These are phyloP conservation scores for Eidolon helvum DNA, from an alignment of 2,113 vertebrate genomes.

Conservation along the genomic window DNA sequence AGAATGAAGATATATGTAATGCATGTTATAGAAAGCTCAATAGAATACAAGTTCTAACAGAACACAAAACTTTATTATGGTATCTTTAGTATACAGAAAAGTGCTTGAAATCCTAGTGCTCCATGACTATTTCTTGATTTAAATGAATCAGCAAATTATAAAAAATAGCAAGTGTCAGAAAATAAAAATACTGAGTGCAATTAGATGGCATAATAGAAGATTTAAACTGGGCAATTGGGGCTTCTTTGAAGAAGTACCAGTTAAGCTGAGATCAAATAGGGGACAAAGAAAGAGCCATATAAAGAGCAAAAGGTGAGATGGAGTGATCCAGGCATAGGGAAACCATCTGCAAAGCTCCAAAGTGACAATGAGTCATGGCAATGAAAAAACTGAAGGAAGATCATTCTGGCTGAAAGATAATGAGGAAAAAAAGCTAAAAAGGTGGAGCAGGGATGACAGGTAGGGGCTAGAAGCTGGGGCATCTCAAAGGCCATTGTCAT, in stretches of 20 bases:
- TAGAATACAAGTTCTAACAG: neutral
- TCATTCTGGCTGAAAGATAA: neutral
- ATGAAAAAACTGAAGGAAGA: neutral
- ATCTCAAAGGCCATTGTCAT: neutral
- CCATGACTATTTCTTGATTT: neutral
- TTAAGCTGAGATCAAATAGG: neutral
- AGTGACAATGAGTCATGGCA: neutral
- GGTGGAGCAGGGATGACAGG: too few relatives aligned
- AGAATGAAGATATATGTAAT: neutral
- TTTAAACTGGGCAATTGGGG: neutral
- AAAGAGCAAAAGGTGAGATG: neutral
- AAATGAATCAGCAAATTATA: slow-evolving; percentile 27
- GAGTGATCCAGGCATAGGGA: neutral
- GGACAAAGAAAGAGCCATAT: neutral
- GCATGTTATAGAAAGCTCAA: neutral
- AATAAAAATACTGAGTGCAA: neutral
- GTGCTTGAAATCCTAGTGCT: neutral
- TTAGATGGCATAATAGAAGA: neutral
- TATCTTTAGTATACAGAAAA: neutral
- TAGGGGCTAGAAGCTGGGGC: neutral
- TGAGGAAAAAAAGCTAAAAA: neutral
- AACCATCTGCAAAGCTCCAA: neutral
- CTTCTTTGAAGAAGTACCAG: neutral
- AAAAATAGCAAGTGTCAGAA: neutral
- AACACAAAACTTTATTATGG: neutral